phyloP scores from a whole-genome alignment of 1,140 invertebrate genomes.

The Plectrocnemia conspersa region DNA sequence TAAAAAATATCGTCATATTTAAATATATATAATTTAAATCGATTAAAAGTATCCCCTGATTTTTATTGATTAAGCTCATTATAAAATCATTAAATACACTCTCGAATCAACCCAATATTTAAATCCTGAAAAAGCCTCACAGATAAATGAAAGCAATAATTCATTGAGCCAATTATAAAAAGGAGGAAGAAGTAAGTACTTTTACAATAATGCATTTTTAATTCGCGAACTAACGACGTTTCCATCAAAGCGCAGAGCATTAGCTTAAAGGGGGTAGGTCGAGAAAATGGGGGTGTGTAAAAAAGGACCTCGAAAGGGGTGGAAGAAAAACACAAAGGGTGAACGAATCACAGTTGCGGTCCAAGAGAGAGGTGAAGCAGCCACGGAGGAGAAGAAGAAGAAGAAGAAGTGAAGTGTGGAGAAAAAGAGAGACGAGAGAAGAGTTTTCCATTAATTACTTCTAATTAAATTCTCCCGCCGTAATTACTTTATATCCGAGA shows the following conservation, averaged over 20 bases:
- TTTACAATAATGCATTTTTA: conserved; percentile 24
- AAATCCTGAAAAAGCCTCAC: no score
- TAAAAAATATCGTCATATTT: no score
- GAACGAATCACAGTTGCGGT: conserved; percentile 37
- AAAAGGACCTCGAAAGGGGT: conserved; percentile 11
- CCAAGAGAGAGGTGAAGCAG: conserved; percentile 12
- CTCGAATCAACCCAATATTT: no score
- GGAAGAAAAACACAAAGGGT: conserved; percentile 34
- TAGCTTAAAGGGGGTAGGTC: conserved; percentile 10
- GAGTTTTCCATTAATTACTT: conserved; percentile 36
- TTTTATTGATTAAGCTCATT: no score
- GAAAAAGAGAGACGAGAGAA: conserved; percentile 2
- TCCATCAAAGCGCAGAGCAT: conserved; percentile 22
- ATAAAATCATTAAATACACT: no score
- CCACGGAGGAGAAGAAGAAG: conserved; percentile 17
- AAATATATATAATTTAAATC: no score
- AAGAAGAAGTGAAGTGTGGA: conserved; percentile 18
- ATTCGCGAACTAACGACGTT: conserved; percentile 24
- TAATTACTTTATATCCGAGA: conserved; percentile 36
- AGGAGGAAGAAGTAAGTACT: background rate
- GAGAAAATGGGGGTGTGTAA: conserved; percentile 11
- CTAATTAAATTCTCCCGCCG: conserved; percentile 35
- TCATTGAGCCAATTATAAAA: background rate
- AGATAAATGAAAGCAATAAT: background rate
- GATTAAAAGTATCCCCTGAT: no score